Evolutionary conservation across 37 sponge, comb jelly and placozoan species (phyloP).

Genomic region (Ephydatia muelleri): DNA sequence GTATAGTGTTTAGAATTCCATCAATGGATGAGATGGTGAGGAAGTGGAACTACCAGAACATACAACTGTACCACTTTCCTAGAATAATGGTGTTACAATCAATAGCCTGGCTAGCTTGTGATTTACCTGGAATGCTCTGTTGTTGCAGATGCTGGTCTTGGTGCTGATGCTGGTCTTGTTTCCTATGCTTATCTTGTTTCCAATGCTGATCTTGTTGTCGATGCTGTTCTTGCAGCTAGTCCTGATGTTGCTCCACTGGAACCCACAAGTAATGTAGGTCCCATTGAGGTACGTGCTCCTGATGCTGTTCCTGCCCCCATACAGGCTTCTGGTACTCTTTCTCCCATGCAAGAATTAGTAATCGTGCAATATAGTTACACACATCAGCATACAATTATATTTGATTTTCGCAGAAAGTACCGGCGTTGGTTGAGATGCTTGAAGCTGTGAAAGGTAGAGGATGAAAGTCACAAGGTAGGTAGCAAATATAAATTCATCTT

Average conservation of each 20-base stretch:
- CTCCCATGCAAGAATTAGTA: not conserved
- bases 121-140: not conserved
- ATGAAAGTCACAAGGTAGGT: too few relatives aligned
- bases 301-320: not conserved
- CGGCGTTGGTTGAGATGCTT: too few relatives aligned
- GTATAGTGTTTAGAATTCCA: not conserved
- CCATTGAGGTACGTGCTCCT: not conserved
- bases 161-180: not conserved
- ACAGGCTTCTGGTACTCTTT: not conserved
- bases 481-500: too few relatives aligned
- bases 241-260: not conserved
- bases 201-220: not conserved
- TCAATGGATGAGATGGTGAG: not conserved
- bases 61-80: too few relatives aligned
- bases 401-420: too few relatives aligned
- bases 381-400: too few relatives aligned
- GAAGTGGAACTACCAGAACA: not conserved
- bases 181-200: not conserved
- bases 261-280: not conserved
- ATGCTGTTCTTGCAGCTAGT: not conserved
- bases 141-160: not conserved
- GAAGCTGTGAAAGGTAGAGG: too few relatives aligned
- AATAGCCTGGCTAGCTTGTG: not conserved
- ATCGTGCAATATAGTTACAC: too few relatives aligned
- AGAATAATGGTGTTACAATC: not conserved